These are phyloP conservation scores for Heliconius aoede DNA, from an alignment of 2,888 invertebrate species.

Conservation along the genomic window DNA sequence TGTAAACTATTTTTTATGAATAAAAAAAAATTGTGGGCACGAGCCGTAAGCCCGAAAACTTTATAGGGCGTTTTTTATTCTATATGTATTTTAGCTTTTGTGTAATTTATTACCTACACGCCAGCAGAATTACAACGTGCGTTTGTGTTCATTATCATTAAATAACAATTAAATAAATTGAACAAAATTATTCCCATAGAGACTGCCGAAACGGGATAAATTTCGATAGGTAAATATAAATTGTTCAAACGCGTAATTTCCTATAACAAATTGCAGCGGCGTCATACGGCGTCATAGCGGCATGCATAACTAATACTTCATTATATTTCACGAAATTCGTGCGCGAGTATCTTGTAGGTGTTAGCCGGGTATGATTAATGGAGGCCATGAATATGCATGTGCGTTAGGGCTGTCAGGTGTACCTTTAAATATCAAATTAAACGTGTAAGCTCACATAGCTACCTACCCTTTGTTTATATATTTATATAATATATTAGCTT, in stretches of 20 bases:
- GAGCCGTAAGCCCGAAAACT: constrained; percentile 55
- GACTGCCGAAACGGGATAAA: constrained; percentile 39
- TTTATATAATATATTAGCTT: constrained; percentile 17
- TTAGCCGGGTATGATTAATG: constrained; percentile 74
- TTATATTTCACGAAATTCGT: constrained; percentile 51
- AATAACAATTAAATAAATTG: constrained; percentile 21
- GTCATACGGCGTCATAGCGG: constrained; percentile 47
- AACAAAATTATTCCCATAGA: constrained; percentile 17
- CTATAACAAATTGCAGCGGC: constrained; percentile 54
- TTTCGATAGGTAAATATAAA: constrained; percentile 26
- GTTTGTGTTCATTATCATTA: constrained; percentile 16
- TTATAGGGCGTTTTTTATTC: constrained; percentile 33
- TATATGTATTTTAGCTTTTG: constrained; percentile 40
- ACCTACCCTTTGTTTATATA: constrained; percentile 37
- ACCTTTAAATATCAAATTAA: constrained; percentile 80
- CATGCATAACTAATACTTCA: constrained; percentile 62
- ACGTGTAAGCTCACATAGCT: constrained; percentile 59
- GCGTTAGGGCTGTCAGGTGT: constrained; percentile 72
- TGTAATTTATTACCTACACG: constrained; percentile 49
- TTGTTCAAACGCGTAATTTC: constrained; percentile 40
- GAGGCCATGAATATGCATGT: constrained; percentile 81
- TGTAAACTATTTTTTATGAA: constrained; percentile 61
- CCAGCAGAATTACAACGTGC: neutral
- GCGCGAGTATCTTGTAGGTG: constrained; percentile 52
- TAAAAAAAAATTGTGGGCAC: constrained; percentile 73